Evolutionary conservation across 2,797 vertebrate genomes (phyloP).

Genomic region (Selene dorsalis): DNA sequence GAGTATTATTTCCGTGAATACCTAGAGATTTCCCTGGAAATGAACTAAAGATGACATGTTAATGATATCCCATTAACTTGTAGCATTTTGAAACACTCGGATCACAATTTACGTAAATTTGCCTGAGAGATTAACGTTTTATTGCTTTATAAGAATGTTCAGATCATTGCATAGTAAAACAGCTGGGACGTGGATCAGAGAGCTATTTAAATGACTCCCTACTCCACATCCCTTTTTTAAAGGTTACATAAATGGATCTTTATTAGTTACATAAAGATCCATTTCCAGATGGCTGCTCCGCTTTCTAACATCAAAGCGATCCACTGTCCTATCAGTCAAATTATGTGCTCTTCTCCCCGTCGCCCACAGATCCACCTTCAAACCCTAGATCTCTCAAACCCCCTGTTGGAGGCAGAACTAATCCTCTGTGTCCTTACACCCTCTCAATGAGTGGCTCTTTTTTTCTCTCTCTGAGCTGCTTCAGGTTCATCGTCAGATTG

Average conservation of each 20-base stretch:
- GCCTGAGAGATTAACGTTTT: background rate
- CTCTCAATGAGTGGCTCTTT: constrained; percentile 12
- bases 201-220: background rate
- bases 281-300: constrained; percentile 49
- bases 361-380: constrained; percentile 33
- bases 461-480: background rate
- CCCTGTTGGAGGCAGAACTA: constrained; percentile 37
- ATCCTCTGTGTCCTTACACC: constrained; percentile 46
- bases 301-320: constrained; percentile 62
- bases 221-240: background rate
- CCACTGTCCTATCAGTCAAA: constrained; percentile 42
- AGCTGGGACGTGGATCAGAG: constrained; percentile 16
- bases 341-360: constrained; percentile 49
- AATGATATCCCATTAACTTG: background rate
- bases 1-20: background rate
- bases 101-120: background rate
- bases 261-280: constrained; percentile 62
- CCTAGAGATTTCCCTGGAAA: background rate
- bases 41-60: background rate
- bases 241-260: too few species aligned
- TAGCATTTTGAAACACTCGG: background rate
- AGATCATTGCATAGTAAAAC: background rate
- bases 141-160: background rate
- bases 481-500: constrained; percentile 20
- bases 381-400: constrained; percentile 19